Base-by-base conservation (phyloP, 1,140 invertebrate genomes). In the Drosophila miranda region DNA sequence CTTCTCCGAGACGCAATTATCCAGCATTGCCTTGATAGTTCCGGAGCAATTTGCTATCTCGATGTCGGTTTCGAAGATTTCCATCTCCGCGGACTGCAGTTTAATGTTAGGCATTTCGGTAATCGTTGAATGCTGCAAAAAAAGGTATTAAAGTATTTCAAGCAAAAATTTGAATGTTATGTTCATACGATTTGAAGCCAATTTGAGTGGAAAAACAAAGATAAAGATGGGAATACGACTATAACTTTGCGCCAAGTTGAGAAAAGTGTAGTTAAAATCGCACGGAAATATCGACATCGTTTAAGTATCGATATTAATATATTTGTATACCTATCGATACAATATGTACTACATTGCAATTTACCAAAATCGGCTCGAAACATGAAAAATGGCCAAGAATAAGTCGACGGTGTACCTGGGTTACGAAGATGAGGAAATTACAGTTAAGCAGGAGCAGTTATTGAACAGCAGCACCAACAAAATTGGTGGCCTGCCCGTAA, bases 21-120 rank as follows among this genome's bases (percentile, higher is more conserved):
- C 98, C 75, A 99, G 93, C 98, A 99, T 99, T 0, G 98, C 99
- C 92, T 99, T 99, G 52, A 99, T 99, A 0, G 98, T 99, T 0
- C 98, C 97, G 0, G 98, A 99, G 84, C 98, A 98, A 93, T 99
- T 98, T 21, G 98, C 98, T 60, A 99, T 98, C 90, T 99, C 97
- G 0, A 99, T 97, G 90, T 99, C 98, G 0, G 99, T 98, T 71
- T 98, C 96, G 90, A 99, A 99, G 8, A 97, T 95, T 91, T 99
- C 98, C 26, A 96, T 96, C 92, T 99, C 99, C 0, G 97, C 98
- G 68, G 97, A 99, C 91, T 99, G 97, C 44, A 98, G 92, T 89
- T 98, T 98, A 49, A 98, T 98, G 76, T 94, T 96, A 16, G 96
- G 96, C 97, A 98, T 98, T 93, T 95, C 87, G 44, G 90, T 7